Base-by-base conservation (phyloP, 1,140 invertebrate species). In the Phortica variegata region DNA sequence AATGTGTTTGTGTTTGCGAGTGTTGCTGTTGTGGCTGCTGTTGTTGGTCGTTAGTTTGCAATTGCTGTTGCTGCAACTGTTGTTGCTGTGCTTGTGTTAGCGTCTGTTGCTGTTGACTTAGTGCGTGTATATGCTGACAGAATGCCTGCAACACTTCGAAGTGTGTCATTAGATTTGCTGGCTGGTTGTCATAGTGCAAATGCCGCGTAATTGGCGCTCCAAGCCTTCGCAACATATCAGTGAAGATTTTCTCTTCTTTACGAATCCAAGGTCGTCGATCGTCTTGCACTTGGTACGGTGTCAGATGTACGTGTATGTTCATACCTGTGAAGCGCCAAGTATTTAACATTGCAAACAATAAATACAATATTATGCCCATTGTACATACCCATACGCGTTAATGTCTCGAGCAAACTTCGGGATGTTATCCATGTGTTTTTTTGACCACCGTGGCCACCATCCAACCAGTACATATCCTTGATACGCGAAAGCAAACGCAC, bases 361-460 rank as follows among this genome's bases (percentile, higher is more conserved):
- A 21, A 17, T 0, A 10, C 5, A 31, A 34, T 29, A 23, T n/a
- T 13, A 3, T 17, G 9, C n/a, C 7, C 5, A 31, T 10, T 2
- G 20, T 12, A 37, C 53, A 16, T 54, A 75, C 85, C 79, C 72
- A 87, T 80, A 61, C 82, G 77, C 12, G 84, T 81, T 15, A 93
- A 79, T 1, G 84, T 85, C 68, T 87, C 81, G 9, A 94, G 77
- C 5, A 91, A 75, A 43, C 79, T 79, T 54, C 82, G 73, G 3
- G 89, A 83, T 9, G 87, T 91, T 44, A 94, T 85, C 90, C 91
- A 95, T 5, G 88, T 90, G 72, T 91, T 86, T 69, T 87, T 86
- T 7, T 83, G 82, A 39, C 90, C 91, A 31, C 83, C 84, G 77
- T 94, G 91, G 0, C 91, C 91, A 17, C 89, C 89, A 79, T 94